Percentiles rank a stretch among this genome's conserved stretches.
Evolutionary conservation across 2,888 invertebrate genomes (phyloP).

Genomic region (Drosophila macrospina): DNA sequence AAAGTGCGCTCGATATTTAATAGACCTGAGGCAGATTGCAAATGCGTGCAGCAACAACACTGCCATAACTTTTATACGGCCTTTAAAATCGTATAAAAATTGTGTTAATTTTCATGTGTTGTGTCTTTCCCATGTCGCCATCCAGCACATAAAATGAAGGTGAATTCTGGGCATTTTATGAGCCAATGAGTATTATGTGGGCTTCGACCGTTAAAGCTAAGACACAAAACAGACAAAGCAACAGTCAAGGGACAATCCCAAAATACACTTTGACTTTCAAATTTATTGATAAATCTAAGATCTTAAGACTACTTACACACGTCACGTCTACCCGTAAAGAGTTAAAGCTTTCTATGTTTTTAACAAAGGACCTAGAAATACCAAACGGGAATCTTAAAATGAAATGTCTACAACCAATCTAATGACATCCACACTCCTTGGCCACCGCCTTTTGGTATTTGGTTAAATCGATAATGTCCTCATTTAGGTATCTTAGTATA

Average conservation of each 20-base stretch:
- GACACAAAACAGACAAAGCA: constrained; percentile 27
- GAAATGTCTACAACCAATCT: constrained; percentile 36
- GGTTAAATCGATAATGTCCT: constrained; percentile 95
- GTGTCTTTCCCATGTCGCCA: constrained; percentile 34
- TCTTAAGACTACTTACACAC: constrained; percentile 50
- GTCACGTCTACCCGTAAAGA: constrained; percentile 8
- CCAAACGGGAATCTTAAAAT: background rate
- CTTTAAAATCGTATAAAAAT: constrained; percentile 78
- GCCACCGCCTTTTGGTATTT: constrained; percentile 98
- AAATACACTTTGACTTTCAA: constrained; percentile 60
- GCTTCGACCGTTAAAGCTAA: constrained; percentile 50
- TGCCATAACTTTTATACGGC: constrained; percentile 75
- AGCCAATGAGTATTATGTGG: constrained; percentile 65
- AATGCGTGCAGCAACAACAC: constrained; percentile 32
- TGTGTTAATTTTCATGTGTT: constrained; percentile 79
- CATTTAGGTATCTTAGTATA: constrained; percentile 95
- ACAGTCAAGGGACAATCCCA: constrained; percentile 12
- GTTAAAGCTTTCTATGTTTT: constrained; percentile 28
- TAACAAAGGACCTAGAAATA: constrained; percentile 25
- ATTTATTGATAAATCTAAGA: constrained; percentile 77
- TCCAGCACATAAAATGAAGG: constrained; percentile 59
- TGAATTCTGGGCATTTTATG: constrained; percentile 60
- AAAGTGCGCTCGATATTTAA: constrained; percentile 64
- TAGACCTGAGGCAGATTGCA: constrained; percentile 53
- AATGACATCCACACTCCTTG: constrained; percentile 98